Base-by-base conservation (phyloP, 2,113 vertebrate genomes). In the Lagopus leucura region DNA sequence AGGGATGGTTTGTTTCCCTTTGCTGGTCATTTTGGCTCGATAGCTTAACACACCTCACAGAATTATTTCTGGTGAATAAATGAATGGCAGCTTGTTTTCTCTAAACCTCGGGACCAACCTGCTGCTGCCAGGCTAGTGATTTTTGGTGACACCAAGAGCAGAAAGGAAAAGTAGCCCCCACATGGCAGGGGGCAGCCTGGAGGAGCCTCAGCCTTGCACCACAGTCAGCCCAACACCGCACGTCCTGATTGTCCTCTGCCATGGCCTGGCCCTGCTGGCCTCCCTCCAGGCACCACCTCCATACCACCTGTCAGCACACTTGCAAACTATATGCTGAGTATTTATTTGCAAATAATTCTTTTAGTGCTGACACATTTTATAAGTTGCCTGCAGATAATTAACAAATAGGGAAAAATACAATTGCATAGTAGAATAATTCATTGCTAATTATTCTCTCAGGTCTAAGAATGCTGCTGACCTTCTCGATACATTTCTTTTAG, bases 361-460 rank as follows among this genome's bases (percentile, higher is more conserved):
- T 77, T 45, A 77, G 36, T 88, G 79, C 78, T 91, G 80, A 92
- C 61, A 67, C 40, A 64, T 90, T 83, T 91, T 67, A 43, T 86
- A 83, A 83, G 54, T 82, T 92, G 57, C 30, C 54, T 78, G 54
- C 70, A 48, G 82, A 57, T 88, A 92, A 94, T 93, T 94, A 88
- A 96, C 76, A 92, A 93, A 90, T 42, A 86, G 65, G 45, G 34
- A 72, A 88, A 89, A 86, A 72, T 42, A 84, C 81, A 70, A 94
- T 91, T 80, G 86, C 22, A 1, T 69, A 61, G 76, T 78, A 88
- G 70, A 88, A 88, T 84, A 91, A 92, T 80, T 95, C 81, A 81
- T 79, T 93, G 88, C 78, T 96, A 95, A 94, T 95, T 95, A 94
- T 66, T 88, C 91, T 96, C 91, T 66, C 78, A 86, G 86, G 92